Conservation (phyloP, 2,113 vertebrate genomes). For the Ia io region DNA sequence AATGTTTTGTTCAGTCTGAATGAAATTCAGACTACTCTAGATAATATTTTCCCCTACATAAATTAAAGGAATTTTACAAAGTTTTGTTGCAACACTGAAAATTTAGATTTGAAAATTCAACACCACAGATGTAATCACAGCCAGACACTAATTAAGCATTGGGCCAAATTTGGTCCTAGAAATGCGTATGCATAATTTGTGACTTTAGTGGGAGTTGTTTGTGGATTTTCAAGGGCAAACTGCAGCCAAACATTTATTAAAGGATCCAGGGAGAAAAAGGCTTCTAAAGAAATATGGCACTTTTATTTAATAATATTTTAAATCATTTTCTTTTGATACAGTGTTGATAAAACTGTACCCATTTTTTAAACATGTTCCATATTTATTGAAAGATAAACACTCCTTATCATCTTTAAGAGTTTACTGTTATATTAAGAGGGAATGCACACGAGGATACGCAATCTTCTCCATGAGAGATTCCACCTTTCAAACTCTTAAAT, state of each 20-base stretch:
- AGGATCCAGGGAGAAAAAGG: constrained; percentile 1
- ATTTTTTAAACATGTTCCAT: background rate
- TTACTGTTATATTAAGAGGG: background rate
- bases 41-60: constrained; percentile 32
- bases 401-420: background rate
- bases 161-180: constrained; percentile 47
- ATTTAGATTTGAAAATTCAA: constrained; percentile 67
- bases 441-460: background rate
- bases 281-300: background rate
- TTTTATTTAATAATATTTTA: background rate
- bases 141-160: constrained; percentile 66
- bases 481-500: background rate
- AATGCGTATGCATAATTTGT: constrained; percentile 37
- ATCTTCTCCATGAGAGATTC: background rate
- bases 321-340: background rate
- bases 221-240: constrained; percentile 52
- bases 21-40: constrained; percentile 9
- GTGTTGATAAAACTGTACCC: background rate
- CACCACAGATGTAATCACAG: constrained; percentile 72
- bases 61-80: constrained; percentile 52
- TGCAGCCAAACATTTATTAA: constrained; percentile 23
- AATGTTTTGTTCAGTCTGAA: background rate
- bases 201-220: constrained; percentile 34
- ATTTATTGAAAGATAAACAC: background rate
- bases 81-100: constrained; percentile 48